Percentiles rank a stretch among this genome's conserved stretches.
Conservation (phyloP, 1,140 invertebrate genomes). For the Phymastichus coffea region DNA sequence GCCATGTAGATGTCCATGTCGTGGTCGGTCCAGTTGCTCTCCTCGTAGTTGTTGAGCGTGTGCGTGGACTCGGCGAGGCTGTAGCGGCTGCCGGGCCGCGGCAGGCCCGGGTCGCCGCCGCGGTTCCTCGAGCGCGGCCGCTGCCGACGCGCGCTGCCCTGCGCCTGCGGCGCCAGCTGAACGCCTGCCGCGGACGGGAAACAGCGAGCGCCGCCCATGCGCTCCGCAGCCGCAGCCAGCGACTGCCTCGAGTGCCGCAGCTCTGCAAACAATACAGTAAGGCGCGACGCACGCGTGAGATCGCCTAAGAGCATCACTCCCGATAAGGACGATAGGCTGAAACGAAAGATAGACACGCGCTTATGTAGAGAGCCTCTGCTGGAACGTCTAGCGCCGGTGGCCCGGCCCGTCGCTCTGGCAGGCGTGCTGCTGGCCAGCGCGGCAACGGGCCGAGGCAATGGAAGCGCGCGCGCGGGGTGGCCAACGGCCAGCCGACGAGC, state of each 20-base stretch:
- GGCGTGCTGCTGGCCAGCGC: too few species aligned
- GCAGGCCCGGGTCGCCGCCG: slow-evolving; percentile 51
- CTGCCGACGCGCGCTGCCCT: slow-evolving; percentile 63
- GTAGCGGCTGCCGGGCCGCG: slow-evolving; percentile 65
- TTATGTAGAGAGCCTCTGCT: too few species aligned
- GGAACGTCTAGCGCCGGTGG: too few species aligned
- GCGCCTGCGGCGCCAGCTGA: slow-evolving; percentile 45
- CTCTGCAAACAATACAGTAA: slow-evolving; percentile 62
- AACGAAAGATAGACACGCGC: not conserved
- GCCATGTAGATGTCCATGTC: slow-evolving; percentile 95
- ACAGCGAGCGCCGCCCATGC: slow-evolving; percentile 70
- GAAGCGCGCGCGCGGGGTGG: too few species aligned
- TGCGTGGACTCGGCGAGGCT: slow-evolving; percentile 73
- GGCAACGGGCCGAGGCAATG: too few species aligned
- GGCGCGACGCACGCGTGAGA: too few species aligned
- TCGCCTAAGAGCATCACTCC: too few species aligned
- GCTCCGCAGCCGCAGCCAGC: slow-evolving; percentile 74
- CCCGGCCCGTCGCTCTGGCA: too few species aligned
- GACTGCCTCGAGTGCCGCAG: slow-evolving; percentile 80
- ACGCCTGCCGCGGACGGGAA: slow-evolving; percentile 57
- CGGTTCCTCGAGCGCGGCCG: slow-evolving; percentile 63
- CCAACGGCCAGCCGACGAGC: too few species aligned
- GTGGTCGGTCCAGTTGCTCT: slow-evolving; percentile 94
- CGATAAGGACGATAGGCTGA: not conserved
- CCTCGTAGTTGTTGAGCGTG: slow-evolving; percentile 81